Evolutionary conservation across 2,888 invertebrate species (phyloP), one percentile per base, ranked within the genome.

Genomic region (Dryomyza anilis): DNA sequence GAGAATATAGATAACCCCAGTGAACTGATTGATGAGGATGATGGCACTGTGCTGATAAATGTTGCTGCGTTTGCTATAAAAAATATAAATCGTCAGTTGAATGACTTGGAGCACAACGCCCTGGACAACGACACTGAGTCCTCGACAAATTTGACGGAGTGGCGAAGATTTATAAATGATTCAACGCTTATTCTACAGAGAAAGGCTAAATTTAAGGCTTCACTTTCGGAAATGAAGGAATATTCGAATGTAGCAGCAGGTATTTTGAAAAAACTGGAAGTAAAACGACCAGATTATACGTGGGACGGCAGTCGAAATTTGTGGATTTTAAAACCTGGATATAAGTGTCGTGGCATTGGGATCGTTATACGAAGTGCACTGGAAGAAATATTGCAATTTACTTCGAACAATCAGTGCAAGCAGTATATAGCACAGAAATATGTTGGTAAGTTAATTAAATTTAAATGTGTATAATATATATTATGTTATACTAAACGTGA

Each of bases 311-410:
- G 86, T 70, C 87, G 89, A 76, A 94, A 95, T 82, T 88, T 95
- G 71, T 96, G 95, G 95, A 94, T 96, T 67, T 86, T 96, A 48
- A 96, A 96, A 79, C 95, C 95, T 0, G 91, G 90, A 2, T 89
- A 90, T 74, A 89, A 91, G 70, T 93, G 92, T 30, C 86, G 94
- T 74, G 95, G 95, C 0, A 85, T 90, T 78, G 95, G 95, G 3
- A 95, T 96, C 69, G 87, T 89, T 69, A 88, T 95, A 80, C 91
- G 91, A 71, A 89, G 91, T 73, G 88, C 89, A 69, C 83, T 94
- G 65, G 88, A 88, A 65, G 89, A 90, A 52, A 92, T 95, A 70
- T 83, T 90, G 66, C 87, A 88, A 48, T 84, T 88, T 72, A 81
- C 89, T 2, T 85, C 85, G 29, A 86, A 84, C 61, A 85, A 87